phyloP scores from a whole-genome alignment of 1,140 invertebrate species.

The Listronotus bonariensis region DNA sequence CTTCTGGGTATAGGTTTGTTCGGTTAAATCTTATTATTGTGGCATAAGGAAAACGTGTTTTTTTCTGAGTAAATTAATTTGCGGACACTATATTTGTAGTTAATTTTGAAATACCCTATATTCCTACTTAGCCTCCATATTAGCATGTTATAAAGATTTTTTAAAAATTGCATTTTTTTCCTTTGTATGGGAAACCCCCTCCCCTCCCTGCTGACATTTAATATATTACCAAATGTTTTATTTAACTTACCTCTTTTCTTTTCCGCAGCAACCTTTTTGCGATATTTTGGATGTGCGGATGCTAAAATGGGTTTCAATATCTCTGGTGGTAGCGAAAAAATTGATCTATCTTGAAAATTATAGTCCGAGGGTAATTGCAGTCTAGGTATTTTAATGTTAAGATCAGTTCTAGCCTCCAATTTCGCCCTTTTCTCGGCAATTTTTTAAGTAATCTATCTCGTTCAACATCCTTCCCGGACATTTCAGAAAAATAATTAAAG shows the following conservation, averaged over 20 bases:
- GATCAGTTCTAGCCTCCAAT: slow-evolving; percentile 49
- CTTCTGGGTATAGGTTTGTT: too few relatives aligned
- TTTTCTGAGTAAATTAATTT: too few relatives aligned
- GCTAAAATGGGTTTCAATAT: slow-evolving; percentile 56
- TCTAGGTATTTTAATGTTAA: slow-evolving; percentile 57
- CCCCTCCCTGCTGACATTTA: too few relatives aligned
- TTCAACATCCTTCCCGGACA: slow-evolving; percentile 46
- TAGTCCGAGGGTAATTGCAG: slow-evolving; percentile 60
- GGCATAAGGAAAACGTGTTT: too few relatives aligned
- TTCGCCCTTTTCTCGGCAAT: slow-evolving; percentile 49
- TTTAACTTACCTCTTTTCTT: slow-evolving; percentile 49
- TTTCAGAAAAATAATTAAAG: background rate
- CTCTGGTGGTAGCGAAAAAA: slow-evolving; percentile 61
- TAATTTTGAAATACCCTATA: too few relatives aligned
- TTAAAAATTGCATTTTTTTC: too few relatives aligned
- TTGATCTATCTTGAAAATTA: slow-evolving; percentile 58
- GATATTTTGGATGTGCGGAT: slow-evolving; percentile 50
- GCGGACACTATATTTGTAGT: too few relatives aligned
- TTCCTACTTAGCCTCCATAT: too few relatives aligned
- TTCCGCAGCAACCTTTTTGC: slow-evolving; percentile 45
- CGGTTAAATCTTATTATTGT: too few relatives aligned
- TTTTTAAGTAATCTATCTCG: slow-evolving; percentile 47
- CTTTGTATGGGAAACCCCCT: too few relatives aligned
- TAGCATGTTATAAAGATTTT: background rate
- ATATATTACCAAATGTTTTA: too few relatives aligned